Evolutionary conservation across 2,113 vertebrate genomes (phyloP).

Genomic region (Rana temporaria): DNA sequence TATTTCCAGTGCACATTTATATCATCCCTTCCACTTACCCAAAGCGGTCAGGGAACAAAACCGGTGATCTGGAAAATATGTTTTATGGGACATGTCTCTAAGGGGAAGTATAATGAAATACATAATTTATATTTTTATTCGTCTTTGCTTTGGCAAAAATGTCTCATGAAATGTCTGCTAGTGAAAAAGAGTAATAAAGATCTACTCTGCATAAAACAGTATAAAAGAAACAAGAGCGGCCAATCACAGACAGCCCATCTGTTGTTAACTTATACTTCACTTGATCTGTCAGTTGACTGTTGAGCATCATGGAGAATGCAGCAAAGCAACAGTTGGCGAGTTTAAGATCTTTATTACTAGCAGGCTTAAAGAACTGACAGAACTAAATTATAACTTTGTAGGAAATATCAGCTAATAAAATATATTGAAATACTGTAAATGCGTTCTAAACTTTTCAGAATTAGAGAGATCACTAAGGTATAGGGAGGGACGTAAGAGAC

Average conservation of each 20-base stretch:
- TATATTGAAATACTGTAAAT: no score
- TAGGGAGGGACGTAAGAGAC: no score
- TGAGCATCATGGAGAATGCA: background rate
- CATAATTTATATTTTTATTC: constrained; percentile 35
- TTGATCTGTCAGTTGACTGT: background rate
- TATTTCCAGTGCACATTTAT: constrained; percentile 27
- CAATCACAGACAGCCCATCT: constrained; percentile 17
- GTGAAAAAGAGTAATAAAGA: background rate
- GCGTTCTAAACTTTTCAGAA: no score
- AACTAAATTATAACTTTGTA: no score
- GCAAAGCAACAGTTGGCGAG: constrained; percentile 17
- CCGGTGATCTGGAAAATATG: constrained; percentile 43
- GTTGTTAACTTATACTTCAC: constrained; percentile 5
- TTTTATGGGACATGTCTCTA: constrained; percentile 53
- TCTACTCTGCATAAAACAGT: background rate
- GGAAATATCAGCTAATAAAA: no score
- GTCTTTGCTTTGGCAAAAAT: background rate
- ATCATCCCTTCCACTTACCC: constrained; percentile 43
- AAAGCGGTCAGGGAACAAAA: constrained; percentile 33
- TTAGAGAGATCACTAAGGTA: no score
- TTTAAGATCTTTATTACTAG: no score
- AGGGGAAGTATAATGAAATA: constrained; percentile 47
- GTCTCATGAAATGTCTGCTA: background rate
- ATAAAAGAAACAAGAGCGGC: background rate
- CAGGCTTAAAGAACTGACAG: no score